Evolutionary conservation across 2,113 vertebrate genomes (phyloP).

Genomic region (Galbula dea): DNA sequence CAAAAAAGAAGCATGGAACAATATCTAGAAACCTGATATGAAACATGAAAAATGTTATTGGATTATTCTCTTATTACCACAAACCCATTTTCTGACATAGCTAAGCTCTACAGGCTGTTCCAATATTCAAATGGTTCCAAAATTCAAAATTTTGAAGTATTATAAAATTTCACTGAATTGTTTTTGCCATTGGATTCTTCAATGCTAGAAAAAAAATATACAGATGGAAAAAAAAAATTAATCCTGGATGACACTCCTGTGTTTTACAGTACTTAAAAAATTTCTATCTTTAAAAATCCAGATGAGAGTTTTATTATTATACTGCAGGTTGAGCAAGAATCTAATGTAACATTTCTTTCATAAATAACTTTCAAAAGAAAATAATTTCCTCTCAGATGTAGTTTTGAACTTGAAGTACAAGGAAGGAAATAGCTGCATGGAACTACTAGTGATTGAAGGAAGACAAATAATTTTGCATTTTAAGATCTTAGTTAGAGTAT

Average conservation of each 20-base stretch:
- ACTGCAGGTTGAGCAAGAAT: background rate
- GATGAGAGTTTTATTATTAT: background rate
- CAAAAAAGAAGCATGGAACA: background rate
- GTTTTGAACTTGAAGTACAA: background rate
- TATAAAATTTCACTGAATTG: background rate
- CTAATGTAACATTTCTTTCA: background rate
- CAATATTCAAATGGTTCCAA: background rate
- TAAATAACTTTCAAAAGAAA: background rate
- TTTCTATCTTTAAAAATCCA: background rate
- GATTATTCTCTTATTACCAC: background rate
- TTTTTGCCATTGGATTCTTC: background rate
- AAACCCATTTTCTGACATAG: background rate
- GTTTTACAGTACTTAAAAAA: background rate
- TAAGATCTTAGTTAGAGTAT: background rate
- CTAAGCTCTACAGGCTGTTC: background rate
- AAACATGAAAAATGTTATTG: background rate
- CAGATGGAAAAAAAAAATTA: background rate
- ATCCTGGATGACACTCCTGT: background rate
- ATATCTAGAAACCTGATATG: background rate
- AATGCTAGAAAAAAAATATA: background rate
- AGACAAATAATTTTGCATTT: background rate
- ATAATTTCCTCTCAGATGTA: background rate
- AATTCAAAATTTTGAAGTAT: background rate
- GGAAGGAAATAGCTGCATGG: background rate
- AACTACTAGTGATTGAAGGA: background rate